A percentile compares a stretch with the other conserved stretches of the same genome.
Evolutionary conservation across 1,140 invertebrate genomes (phyloP).

Genomic region (Mactra quadrangularis): DNA sequence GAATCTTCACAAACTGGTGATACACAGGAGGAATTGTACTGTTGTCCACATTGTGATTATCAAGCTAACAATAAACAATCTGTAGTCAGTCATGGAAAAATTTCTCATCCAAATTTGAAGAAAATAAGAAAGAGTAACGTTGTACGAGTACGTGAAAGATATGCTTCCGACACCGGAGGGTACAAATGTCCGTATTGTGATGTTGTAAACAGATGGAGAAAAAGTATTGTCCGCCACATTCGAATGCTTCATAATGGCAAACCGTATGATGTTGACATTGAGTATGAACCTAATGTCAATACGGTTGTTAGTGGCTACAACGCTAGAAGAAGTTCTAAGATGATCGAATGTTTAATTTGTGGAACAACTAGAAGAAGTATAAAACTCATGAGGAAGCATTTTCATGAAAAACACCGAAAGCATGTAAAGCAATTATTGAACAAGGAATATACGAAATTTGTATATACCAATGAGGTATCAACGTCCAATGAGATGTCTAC

Average conservation of each 20-base stretch:
- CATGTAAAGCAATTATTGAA: background rate
- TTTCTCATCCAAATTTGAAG: conserved; percentile 1
- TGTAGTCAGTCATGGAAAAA: background rate
- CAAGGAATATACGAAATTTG: conserved; percentile 13
- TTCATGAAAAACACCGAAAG: conserved; percentile 14
- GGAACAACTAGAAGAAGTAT: conserved; percentile 10
- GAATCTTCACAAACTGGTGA: background rate
- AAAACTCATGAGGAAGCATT: conserved; percentile 27
- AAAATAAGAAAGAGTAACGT: conserved; percentile 4
- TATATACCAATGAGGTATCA: background rate
- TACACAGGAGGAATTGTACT: conserved; percentile 3
- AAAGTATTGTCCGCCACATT: conserved; percentile 30
- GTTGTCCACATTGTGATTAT: conserved; percentile 37
- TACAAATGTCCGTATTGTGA: conserved; percentile 19
- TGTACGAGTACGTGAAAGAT: background rate
- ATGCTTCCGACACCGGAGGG: background rate
- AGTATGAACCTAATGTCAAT: background rate
- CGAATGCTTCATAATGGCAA: background rate
- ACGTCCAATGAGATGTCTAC: background rate
- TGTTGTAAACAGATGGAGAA: conserved; percentile 17
- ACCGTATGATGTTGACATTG: background rate
- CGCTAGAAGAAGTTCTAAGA: conserved; percentile 5
- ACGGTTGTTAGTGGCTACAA: background rate
- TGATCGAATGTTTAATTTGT: conserved; percentile 19
- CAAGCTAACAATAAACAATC: conserved; percentile 1